Percentiles rank a stretch among this genome's conserved stretches.
These are phyloP conservation scores for Oegoconia quadripuncta DNA, from an alignment of 2,888 invertebrate species.

Conservation along the genomic window DNA sequence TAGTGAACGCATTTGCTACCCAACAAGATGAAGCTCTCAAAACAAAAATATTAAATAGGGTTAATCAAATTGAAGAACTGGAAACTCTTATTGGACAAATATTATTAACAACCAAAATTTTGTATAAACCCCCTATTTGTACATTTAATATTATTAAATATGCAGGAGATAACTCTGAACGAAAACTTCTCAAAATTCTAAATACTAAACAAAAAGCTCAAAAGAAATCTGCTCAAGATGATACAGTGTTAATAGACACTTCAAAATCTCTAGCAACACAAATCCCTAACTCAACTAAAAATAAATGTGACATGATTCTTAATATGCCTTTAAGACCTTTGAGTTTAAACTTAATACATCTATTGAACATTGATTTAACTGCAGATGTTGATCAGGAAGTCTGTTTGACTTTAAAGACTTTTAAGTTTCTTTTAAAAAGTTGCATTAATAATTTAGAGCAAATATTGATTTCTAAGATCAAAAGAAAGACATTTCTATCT, in stretches of 20 bases:
- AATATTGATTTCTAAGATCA: constrained; percentile 56
- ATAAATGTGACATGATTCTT: constrained; percentile 39
- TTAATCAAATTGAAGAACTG: constrained; percentile 55
- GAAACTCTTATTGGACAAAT: constrained; percentile 53
- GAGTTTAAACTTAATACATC: constrained; percentile 47
- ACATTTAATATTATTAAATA: constrained; percentile 47
- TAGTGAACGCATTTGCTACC: constrained; percentile 85
- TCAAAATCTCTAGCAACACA: constrained; percentile 54
- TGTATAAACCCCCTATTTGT: constrained; percentile 58
- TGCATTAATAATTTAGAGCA: constrained; percentile 47
- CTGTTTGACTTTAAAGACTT: constrained; percentile 46
- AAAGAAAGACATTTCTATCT: constrained; percentile 53
- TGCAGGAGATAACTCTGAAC: constrained; percentile 39
- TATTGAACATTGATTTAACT: constrained; percentile 51
- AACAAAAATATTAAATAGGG: constrained; percentile 73
- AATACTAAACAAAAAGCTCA: constrained; percentile 38
- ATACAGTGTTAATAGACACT: constrained; percentile 54
- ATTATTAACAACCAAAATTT: constrained; percentile 45
- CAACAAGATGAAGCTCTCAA: constrained; percentile 78
- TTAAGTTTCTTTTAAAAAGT: constrained; percentile 52
- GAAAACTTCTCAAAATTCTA: constrained; percentile 32
- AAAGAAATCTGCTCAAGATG: constrained; percentile 44
- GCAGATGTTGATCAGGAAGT: constrained; percentile 34
- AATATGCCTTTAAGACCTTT: constrained; percentile 52
- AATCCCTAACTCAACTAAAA: constrained; percentile 40